Evolutionary conservation across 2,797 vertebrate genomes (phyloP).

Genomic region (Cynodonichthys magdalenae): DNA sequence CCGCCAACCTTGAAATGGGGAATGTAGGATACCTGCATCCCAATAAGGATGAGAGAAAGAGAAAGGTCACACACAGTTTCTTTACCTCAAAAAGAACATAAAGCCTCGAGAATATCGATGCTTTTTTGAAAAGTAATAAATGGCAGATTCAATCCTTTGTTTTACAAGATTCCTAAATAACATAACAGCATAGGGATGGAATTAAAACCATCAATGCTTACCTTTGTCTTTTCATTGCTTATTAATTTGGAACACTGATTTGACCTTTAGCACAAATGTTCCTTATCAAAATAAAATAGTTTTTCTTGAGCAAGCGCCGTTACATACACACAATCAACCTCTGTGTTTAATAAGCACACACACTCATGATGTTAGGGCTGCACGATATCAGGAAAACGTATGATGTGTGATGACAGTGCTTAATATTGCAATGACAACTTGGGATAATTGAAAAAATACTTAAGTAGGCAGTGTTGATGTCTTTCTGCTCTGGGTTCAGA

Average conservation of each 20-base stretch:
- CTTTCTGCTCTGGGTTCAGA: too few relatives aligned
- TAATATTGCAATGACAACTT: too few relatives aligned
- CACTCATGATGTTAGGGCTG: not conserved
- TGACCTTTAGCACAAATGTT: conserved; percentile 8
- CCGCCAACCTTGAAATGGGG: conserved; percentile 74
- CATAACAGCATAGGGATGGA: not conserved
- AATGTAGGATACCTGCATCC: conserved; percentile 76
- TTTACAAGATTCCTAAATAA: not conserved
- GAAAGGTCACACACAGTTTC: conserved; percentile 44
- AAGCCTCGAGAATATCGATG: not conserved
- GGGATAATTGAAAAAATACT: too few relatives aligned
- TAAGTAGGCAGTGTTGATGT: too few relatives aligned
- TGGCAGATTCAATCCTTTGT: too few relatives aligned
- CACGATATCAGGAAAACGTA: too few relatives aligned
- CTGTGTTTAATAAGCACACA: not conserved
- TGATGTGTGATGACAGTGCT: too few relatives aligned
- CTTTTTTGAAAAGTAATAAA: too few relatives aligned
- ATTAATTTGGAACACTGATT: conserved; percentile 11
- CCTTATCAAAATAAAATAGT: too few relatives aligned
- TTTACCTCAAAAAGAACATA: conserved; percentile 25
- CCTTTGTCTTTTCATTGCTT: conserved; percentile 2
- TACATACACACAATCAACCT: not conserved
- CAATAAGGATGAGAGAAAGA: conserved; percentile 61
- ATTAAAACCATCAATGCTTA: not conserved
- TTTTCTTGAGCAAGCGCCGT: conserved; percentile 8